These are phyloP conservation scores for Folsomia candida DNA, from an alignment of 2,888 invertebrate species.

Conservation along the genomic window DNA sequence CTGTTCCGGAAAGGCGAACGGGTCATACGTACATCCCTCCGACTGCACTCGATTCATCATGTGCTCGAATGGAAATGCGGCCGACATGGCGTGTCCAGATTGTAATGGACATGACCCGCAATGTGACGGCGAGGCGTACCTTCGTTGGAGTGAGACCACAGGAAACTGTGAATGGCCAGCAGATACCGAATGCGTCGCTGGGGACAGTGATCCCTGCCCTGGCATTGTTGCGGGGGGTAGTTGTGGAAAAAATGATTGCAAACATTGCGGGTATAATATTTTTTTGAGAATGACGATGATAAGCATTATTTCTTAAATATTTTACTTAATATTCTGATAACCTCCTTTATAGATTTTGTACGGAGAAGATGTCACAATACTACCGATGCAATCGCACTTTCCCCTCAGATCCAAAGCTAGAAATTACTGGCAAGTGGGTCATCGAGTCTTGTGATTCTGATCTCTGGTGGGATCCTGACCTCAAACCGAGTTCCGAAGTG, in stretches of 20 bases:
- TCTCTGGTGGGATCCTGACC: not conserved
- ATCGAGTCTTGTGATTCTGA: not conserved
- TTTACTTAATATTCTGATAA: no score
- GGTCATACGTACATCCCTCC: not conserved
- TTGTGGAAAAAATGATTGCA: not conserved
- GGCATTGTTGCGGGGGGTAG: not conserved
- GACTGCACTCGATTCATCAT: constrained; percentile 9
- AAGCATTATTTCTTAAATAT: no score
- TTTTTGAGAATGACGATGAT: no score
- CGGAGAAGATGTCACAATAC: not conserved
- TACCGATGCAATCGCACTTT: not conserved
- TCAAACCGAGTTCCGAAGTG: not conserved
- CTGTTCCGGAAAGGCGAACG: not conserved
- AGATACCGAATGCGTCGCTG: not conserved
- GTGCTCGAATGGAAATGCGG: not conserved
- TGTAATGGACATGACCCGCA: not conserved
- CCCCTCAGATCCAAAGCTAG: not conserved
- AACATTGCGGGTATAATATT: not conserved
- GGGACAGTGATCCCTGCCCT: not conserved
- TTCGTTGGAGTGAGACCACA: not conserved
- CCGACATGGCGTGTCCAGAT: constrained; percentile 3
- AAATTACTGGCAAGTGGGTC: not conserved
- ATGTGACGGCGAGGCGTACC: not conserved
- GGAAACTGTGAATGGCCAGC: constrained; percentile 1
- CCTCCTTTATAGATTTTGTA: no score